A percentile compares a stretch with the other conserved stretches of the same genome.
These are phyloP conservation scores for Fragum whitleyi DNA, from an alignment of 2,888 invertebrate species.

Conservation along the genomic window DNA sequence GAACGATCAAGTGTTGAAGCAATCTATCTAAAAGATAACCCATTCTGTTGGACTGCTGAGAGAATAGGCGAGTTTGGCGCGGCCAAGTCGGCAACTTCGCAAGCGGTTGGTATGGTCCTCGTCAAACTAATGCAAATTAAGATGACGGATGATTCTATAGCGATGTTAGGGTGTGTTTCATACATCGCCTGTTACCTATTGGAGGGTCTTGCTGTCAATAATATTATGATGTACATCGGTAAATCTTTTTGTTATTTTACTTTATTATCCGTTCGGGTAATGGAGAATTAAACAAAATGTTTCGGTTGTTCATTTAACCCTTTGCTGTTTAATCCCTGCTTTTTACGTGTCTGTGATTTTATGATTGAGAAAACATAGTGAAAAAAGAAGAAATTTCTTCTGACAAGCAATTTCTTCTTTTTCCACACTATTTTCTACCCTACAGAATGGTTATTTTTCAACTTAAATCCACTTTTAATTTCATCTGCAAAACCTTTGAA, in stretches of 20 bases:
- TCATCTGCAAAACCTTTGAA: too few relatives aligned
- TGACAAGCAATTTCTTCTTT: too few relatives aligned
- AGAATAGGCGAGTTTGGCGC: constrained; percentile 62
- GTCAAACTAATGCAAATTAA: constrained; percentile 59
- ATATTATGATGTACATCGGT: constrained; percentile 47
- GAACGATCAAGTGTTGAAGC: constrained; percentile 60
- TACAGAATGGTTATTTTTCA: too few relatives aligned
- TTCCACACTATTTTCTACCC: too few relatives aligned
- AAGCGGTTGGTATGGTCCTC: constrained; percentile 51
- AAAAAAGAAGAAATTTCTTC: too few relatives aligned
- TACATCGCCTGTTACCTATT: constrained; percentile 39
- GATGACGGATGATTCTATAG: constrained; percentile 63
- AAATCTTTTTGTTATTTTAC: background rate
- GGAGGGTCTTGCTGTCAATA: constrained; percentile 57
- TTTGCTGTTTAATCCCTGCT: too few relatives aligned
- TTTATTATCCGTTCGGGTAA: too few relatives aligned
- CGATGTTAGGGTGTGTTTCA: constrained; percentile 58
- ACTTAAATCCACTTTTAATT: too few relatives aligned
- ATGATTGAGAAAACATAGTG: too few relatives aligned
- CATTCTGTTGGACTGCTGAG: constrained; percentile 70
- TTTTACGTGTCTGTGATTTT: too few relatives aligned
- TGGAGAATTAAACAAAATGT: too few relatives aligned
- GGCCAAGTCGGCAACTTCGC: constrained; percentile 34
- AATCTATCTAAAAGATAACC: constrained; percentile 59
- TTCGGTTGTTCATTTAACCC: background rate